Conservation (phyloP, 2,888 invertebrate genomes). For the Eumacrocentrus americanus region DNA sequence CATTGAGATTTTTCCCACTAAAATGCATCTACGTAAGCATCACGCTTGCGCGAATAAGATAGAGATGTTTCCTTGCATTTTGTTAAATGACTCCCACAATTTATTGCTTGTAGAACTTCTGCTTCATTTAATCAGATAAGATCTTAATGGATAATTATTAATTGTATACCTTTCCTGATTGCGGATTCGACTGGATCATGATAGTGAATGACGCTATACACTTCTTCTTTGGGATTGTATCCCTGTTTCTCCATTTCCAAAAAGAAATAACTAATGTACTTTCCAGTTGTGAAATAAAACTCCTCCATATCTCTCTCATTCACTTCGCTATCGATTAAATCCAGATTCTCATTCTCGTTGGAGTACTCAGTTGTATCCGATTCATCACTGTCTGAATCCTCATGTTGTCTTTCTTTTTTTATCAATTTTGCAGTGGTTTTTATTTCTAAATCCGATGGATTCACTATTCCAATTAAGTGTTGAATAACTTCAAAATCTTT, state of each 20-base stretch:
- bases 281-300: slow-evolving; percentile 55
- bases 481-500: background rate
- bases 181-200: slow-evolving; percentile 30
- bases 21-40: no score
- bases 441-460: background rate
- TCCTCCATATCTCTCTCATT: slow-evolving; percentile 44
- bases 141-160: no score
- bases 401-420: slow-evolving; percentile 20
- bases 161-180: slow-evolving; percentile 27
- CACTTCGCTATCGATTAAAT: slow-evolving; percentile 41
- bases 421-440: slow-evolving; percentile 3
- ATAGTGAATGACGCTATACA: slow-evolving; percentile 52
- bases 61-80: background rate
- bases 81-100: background rate
- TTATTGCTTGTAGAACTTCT: slow-evolving; percentile 39
- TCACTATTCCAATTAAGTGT: no score
- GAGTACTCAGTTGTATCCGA: slow-evolving; percentile 38
- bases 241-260: slow-evolving; percentile 54
- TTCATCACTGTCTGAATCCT: slow-evolving; percentile 29
- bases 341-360: slow-evolving; percentile 45
- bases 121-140: slow-evolving; percentile 29
- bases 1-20: background rate
- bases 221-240: slow-evolving; percentile 50
- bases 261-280: slow-evolving; percentile 54
- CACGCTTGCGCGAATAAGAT: background rate